Evolutionary conservation across 2,888 invertebrate species (phyloP).

Genomic region (Hirtodrosophila confusa): DNA sequence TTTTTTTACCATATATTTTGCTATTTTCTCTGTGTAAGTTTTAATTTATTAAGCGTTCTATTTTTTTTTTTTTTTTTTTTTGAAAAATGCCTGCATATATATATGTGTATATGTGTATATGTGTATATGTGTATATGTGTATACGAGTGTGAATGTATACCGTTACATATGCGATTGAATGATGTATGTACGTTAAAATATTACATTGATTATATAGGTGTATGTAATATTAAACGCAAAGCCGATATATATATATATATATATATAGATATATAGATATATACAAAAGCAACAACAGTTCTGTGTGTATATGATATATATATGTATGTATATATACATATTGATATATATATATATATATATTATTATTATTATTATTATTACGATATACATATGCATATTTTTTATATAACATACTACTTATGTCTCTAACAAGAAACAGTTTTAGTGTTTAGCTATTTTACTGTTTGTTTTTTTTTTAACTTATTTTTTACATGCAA

Average conservation of each 20-base stretch:
- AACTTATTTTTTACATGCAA: conserved; percentile 64
- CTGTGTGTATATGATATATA: background rate
- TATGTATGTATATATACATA: conserved; percentile 27
- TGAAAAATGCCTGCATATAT: conserved; percentile 10
- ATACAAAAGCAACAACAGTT: background rate
- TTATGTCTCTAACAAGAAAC: conserved; percentile 44
- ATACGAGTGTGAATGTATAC: conserved; percentile 18
- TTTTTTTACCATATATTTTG: conserved; percentile 53
- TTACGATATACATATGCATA: conserved; percentile 58
- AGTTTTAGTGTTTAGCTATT: conserved; percentile 69
- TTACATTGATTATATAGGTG: conserved; percentile 41
- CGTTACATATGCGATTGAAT: too few species aligned
- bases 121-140: conserved; percentile 13
- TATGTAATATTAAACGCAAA: conserved; percentile 32
- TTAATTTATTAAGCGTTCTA: conserved; percentile 52
- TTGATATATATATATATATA: conserved; percentile 29
- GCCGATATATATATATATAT: conserved; percentile 18
- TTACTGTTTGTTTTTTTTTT: conserved; percentile 67
- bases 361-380: conserved; percentile 26
- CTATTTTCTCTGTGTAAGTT: conserved; percentile 45
- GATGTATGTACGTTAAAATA: conserved; percentile 21
- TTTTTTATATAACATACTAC: conserved; percentile 62
- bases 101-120: conserved; percentile 5
- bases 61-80: conserved; percentile 31
- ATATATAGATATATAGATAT: conserved; percentile 30